Conservation (phyloP, 2,113 vertebrate genomes). For the Axis porcinus region DNA sequence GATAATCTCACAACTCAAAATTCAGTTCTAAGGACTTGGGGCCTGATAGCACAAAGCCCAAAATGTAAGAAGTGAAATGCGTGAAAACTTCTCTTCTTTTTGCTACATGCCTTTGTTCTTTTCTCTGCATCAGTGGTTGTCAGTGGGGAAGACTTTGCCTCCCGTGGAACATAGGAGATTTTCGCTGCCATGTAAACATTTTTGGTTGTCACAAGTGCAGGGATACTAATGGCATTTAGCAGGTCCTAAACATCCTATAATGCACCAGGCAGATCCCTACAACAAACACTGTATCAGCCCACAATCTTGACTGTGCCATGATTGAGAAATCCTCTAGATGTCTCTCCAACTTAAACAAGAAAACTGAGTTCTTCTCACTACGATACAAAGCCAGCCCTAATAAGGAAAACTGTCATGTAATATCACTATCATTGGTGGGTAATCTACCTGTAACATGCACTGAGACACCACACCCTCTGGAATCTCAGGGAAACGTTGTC, state of each 20-base stretch:
- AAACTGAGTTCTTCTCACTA: background rate
- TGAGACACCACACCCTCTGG: conserved; percentile 96
- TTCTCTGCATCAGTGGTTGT: background rate
- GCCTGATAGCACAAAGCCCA: background rate
- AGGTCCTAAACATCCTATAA: background rate
- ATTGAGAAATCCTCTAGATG: background rate
- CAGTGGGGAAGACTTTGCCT: background rate
- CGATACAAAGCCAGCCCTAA: conserved; percentile 6
- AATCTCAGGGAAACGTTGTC: conserved; percentile 98
- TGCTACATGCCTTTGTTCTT: background rate
- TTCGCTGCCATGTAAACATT: background rate
- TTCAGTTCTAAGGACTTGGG: background rate
- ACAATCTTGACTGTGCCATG: background rate
- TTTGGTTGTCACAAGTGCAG: background rate
- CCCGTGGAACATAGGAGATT: background rate
- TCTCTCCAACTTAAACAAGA: background rate
- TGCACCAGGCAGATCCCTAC: background rate
- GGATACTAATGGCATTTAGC: background rate
- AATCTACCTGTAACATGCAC: conserved; percentile 95
- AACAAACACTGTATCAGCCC: background rate
- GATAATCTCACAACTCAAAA: background rate
- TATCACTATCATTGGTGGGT: background rate
- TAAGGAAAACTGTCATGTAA: background rate
- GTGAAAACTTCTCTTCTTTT: background rate
- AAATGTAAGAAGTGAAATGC: background rate